Conservation (phyloP, 2,888 invertebrate species). For the Flexamia atlantica region DNA sequence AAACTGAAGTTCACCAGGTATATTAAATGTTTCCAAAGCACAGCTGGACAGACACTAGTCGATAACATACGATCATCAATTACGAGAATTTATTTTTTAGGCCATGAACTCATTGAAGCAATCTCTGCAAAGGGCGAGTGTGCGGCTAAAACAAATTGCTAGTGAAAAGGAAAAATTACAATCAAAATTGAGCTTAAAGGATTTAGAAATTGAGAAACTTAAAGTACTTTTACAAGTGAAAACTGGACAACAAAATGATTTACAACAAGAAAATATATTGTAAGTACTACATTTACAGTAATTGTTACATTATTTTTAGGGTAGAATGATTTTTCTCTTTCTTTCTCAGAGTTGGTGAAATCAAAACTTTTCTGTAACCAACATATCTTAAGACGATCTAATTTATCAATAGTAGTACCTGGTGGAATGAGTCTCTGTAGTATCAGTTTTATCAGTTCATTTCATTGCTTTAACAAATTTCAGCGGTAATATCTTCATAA, state of each 20-base stretch:
- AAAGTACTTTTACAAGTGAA: conserved; percentile 47
- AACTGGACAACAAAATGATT: background rate
- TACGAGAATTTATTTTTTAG: conserved; percentile 25
- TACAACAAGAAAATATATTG: conserved; percentile 24
- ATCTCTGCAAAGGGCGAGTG: background rate
- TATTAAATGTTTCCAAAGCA: too few relatives aligned
- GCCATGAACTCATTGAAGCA: conserved; percentile 2
- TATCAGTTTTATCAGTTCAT: too few relatives aligned
- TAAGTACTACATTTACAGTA: conserved; percentile 17
- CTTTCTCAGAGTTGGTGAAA: too few relatives aligned
- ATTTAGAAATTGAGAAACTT: conserved; percentile 58
- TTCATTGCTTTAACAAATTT: too few relatives aligned
- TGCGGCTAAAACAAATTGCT: conserved; percentile 1
- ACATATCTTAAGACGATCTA: too few relatives aligned
- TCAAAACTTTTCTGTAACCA: too few relatives aligned
- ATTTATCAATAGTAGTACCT: too few relatives aligned
- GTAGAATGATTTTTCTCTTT: background rate
- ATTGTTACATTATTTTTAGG: background rate
- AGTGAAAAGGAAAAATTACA: conserved; percentile 43
- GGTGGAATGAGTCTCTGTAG: too few relatives aligned
- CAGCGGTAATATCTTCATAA: too few relatives aligned
- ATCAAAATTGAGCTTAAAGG: conserved; percentile 35
- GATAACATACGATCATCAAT: too few relatives aligned
- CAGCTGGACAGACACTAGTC: too few relatives aligned
- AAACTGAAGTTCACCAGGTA: too few relatives aligned